phyloP scores from a whole-genome alignment of 2,888 invertebrate genomes.

The Pseudanteris insignis region DNA sequence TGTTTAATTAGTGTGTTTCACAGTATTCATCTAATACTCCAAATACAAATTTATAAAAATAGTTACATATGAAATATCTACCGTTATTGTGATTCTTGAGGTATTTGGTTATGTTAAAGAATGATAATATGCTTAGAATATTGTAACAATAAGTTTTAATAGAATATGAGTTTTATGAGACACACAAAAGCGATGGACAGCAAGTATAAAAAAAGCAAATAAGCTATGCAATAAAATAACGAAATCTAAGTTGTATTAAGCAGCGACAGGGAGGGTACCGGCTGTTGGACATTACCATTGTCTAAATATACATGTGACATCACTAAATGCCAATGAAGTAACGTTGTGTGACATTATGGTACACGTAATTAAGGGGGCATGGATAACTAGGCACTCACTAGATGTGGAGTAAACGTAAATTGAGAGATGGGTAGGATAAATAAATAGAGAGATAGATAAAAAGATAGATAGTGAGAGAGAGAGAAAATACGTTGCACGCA shows the following conservation, averaged over 20 bases:
- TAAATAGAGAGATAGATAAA: no score
- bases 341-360: slow-evolving; percentile 19
- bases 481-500: slow-evolving; percentile 22
- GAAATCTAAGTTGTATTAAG: slow-evolving; percentile 47
- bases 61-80: no score
- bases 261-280: slow-evolving; percentile 59
- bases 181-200: slow-evolving; percentile 44
- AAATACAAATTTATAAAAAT: no score
- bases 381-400: slow-evolving; percentile 34
- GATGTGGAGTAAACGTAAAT: slow-evolving; percentile 23
- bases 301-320: slow-evolving; percentile 58
- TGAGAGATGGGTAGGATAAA: no score
- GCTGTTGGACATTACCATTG: slow-evolving; percentile 67
- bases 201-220: slow-evolving; percentile 53
- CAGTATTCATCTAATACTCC: not conserved
- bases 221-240: slow-evolving; percentile 55
- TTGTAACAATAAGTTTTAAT: slow-evolving; percentile 4
- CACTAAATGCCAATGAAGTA: slow-evolving; percentile 35
- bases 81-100: no score
- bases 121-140: slow-evolving; percentile 2
- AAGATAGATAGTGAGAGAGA: no score
- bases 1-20: slow-evolving; percentile 5
- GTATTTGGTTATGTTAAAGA: no score
- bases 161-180: slow-evolving; percentile 15
- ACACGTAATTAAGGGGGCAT: slow-evolving; percentile 19